phyloP scores from a whole-genome alignment of 2,113 vertebrate genomes.

The Mormyrus lacerda region DNA sequence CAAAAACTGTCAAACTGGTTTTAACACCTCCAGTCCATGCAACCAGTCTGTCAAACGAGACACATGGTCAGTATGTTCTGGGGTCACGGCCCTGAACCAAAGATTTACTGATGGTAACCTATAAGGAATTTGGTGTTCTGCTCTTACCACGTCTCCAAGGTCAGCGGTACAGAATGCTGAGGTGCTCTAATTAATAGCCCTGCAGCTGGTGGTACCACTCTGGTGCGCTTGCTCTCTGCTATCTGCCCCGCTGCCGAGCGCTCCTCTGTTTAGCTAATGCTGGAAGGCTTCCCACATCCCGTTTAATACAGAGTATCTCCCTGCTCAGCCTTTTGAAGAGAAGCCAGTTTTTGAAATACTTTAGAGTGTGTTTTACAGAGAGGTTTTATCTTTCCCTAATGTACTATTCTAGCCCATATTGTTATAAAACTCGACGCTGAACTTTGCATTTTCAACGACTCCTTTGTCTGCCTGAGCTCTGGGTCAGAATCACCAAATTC shows the following conservation, averaged over 20 bases:
- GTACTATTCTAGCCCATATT: slow-evolving; percentile 13
- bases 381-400: slow-evolving; percentile 20
- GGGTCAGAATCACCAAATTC: slow-evolving; percentile 1
- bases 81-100: background rate
- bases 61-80: background rate
- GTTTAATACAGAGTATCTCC: slow-evolving; percentile 22
- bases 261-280: slow-evolving; percentile 64
- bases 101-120: slow-evolving; percentile 4
- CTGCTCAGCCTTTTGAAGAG: slow-evolving; percentile 15
- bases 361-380: slow-evolving; percentile 12
- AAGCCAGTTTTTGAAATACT: slow-evolving; percentile 20
- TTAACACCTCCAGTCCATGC: slow-evolving; percentile 3
- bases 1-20: background rate
- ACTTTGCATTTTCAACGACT: slow-evolving; percentile 10
- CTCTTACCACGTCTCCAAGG: slow-evolving; percentile 67
- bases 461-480: background rate
- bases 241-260: slow-evolving; percentile 57
- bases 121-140: slow-evolving; percentile 19
- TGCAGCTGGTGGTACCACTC: slow-evolving; percentile 86
- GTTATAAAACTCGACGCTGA: slow-evolving; percentile 10
- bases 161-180: slow-evolving; percentile 63
- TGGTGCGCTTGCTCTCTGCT: slow-evolving; percentile 46
- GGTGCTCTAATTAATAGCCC: slow-evolving; percentile 72
- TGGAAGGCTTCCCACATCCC: slow-evolving; percentile 51
- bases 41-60: background rate